Base-by-base conservation (phyloP, 2,113 vertebrate genomes). In the Semnornis frantzii region DNA sequence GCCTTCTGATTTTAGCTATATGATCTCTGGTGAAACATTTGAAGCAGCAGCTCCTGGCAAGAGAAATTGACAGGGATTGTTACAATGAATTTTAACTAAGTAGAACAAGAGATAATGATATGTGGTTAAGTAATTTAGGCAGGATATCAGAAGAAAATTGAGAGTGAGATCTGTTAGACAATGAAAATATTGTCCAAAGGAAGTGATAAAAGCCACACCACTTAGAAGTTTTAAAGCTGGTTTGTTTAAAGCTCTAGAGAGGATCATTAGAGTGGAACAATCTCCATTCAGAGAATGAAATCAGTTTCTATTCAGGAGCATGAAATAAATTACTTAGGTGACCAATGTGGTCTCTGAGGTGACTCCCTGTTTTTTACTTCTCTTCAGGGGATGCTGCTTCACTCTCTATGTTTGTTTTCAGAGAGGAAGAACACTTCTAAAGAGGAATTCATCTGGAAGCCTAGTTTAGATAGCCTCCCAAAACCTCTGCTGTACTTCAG, bases 161-260 rank as follows among this genome's bases (percentile, higher is more conserved):
- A 89, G 54, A 63, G 57, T 71, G 55, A 93, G 69, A 71, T 80
- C 82, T 93, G 79, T 85, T 77, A 81, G 85, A 95, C 84, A 93
- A 93, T 71, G 81, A 96, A 94, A 96, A 95, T 89, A 95, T 82
- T 93, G 91, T 96, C 85, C 60, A 81, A 96, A 92, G 85, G 89
- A 95, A 96, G 64, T 50, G 72, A 96, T 80, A 94, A 93, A 95
- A 93, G 60, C 95, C 85, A 85, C 84, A 89, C 80, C 72, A 85
- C 42, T 96, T 93, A 85, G 89, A 95, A 74, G 76, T 95, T 74
- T 92, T 92, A 83, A 91, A 87, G 85, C 54, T 74, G 57, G 69
- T 87, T 94, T 89, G 23, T 83, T 93, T 93, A 93, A 93, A 85
- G 54, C 75, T 85, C 85, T 80, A 74, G 89, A 94, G 89, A 92